phyloP scores from a whole-genome alignment of 1,140 invertebrate species.

The Megalonaias nervosa region DNA sequence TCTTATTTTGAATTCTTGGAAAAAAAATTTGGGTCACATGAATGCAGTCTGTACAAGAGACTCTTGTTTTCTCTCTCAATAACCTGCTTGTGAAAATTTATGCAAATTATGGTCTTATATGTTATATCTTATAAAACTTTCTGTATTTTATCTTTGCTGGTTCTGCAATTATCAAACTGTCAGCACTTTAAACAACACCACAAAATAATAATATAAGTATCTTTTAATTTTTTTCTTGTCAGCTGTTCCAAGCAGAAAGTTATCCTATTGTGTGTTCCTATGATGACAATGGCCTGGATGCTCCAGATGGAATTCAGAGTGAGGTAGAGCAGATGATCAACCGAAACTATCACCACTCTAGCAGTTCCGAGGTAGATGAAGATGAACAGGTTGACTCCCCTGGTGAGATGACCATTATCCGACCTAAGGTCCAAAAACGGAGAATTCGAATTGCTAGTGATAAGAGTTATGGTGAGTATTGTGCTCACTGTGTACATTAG shows the following conservation, averaged over 20 bases:
- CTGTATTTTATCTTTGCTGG: too few species aligned
- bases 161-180: too few species aligned
- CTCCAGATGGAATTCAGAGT: constrained; percentile 59
- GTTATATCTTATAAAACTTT: too few species aligned
- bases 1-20: too few species aligned
- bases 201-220: neutral
- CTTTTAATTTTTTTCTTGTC: constrained; percentile 2
- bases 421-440: constrained; percentile 67
- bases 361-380: constrained; percentile 76
- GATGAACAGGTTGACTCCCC: constrained; percentile 74
- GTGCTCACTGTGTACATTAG: neutral
- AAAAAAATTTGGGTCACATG: too few species aligned
- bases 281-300: constrained; percentile 58
- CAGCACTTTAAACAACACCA: too few species aligned
- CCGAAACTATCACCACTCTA: constrained; percentile 70
- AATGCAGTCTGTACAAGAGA: too few species aligned
- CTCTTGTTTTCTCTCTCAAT: too few species aligned
- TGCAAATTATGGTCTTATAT: too few species aligned
- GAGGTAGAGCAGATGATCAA: constrained; percentile 64
- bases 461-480: constrained; percentile 65
- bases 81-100: too few species aligned
- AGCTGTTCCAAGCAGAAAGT: constrained; percentile 73
- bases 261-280: constrained; percentile 77
- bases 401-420: constrained; percentile 76
- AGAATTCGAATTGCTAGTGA: constrained; percentile 62